A percentile compares a stretch with the other conserved stretches of the same genome.
Evolutionary conservation across 2,113 vertebrate genomes (phyloP).

Genomic region (Anoura caudifer): DNA sequence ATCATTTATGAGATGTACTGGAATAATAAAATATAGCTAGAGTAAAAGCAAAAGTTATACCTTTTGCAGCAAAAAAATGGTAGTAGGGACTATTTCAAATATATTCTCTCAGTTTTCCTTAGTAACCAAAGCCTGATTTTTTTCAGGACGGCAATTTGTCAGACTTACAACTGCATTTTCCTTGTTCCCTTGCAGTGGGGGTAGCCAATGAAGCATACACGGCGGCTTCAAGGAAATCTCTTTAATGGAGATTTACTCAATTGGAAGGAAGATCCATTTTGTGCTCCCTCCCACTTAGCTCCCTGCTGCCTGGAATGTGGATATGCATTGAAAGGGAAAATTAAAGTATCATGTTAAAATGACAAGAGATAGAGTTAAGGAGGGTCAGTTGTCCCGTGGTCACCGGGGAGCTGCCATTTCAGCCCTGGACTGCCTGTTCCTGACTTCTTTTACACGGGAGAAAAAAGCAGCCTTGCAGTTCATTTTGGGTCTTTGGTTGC

Average conservation of each 20-base stretch:
- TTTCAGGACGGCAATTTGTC: constrained; percentile 56
- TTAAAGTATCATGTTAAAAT: not conserved
- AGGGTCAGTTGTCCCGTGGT: not conserved
- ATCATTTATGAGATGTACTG: not conserved
- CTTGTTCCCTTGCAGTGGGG: constrained; percentile 3
- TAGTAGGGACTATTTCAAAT: not conserved
- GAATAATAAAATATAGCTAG: not conserved
- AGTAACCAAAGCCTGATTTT: constrained; percentile 38
- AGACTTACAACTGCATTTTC: constrained; percentile 48
- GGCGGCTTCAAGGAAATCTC: constrained; percentile 45
- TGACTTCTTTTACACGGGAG: not conserved
- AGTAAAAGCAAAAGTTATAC: not conserved
- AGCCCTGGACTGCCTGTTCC: not conserved
- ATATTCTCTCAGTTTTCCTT: constrained; percentile 27
- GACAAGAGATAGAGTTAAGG: not conserved
- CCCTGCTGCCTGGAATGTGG: not conserved
- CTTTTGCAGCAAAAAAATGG: not conserved
- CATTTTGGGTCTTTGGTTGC: not conserved
- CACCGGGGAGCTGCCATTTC: not conserved
- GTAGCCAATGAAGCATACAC: constrained; percentile 47
- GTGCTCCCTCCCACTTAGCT: not conserved
- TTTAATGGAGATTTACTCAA: constrained; percentile 30
- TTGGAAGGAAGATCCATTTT: constrained; percentile 52
- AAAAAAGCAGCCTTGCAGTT: not conserved
- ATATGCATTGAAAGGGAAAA: constrained; percentile 24